Percentiles rank a stretch among this genome's conserved stretches.
These are phyloP conservation scores for Ferdinandea cuprea DNA, from an alignment of 2,888 invertebrate species.

Conservation along the genomic window DNA sequence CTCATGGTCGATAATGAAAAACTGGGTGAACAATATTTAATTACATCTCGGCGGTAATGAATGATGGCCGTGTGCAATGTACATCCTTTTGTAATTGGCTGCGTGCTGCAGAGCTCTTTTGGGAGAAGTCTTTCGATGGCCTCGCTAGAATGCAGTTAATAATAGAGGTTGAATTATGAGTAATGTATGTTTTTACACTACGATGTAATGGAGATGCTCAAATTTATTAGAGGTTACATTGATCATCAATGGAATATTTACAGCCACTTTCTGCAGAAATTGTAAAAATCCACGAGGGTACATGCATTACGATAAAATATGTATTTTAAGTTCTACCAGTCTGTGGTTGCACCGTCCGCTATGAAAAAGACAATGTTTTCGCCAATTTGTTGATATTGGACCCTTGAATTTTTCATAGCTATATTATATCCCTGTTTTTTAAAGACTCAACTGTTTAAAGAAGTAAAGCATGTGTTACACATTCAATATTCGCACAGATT, in stretches of 20 bases:
- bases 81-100: slow-evolving; percentile 59
- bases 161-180: slow-evolving; percentile 50
- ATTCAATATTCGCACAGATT: no score
- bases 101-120: slow-evolving; percentile 43
- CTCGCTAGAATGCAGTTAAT: slow-evolving; percentile 49
- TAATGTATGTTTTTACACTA: slow-evolving; percentile 26
- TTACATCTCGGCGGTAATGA: slow-evolving; percentile 67
- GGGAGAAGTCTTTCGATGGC: slow-evolving; percentile 39
- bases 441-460: no score
- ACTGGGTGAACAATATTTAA: slow-evolving; percentile 68
- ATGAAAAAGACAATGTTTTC: no score
- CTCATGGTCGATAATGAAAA: slow-evolving; percentile 68
- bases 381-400: no score
- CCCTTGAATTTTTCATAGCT: no score
- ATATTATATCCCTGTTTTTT: no score
- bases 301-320: background rate
- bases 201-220: background rate
- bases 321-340: no score
- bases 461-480: no score
- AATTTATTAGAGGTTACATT: background rate
- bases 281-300: background rate
- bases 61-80: slow-evolving; percentile 32
- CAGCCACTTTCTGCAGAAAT: background rate
- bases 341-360: no score
- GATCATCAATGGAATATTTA: background rate